Conservation (phyloP, 2,888 invertebrate species). For the Nymphalis urticae region DNA sequence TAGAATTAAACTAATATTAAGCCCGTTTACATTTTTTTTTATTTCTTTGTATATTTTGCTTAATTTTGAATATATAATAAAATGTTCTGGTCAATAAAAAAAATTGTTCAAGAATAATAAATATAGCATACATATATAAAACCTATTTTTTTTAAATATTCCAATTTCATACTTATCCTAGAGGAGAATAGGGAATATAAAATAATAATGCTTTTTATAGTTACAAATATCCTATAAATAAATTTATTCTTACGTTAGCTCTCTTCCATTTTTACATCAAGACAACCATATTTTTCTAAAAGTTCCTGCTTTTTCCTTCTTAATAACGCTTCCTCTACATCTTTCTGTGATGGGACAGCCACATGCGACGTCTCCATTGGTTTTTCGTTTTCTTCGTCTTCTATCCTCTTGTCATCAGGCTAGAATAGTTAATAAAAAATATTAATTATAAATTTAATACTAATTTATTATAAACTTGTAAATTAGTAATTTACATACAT, state of each 20-base stretch:
- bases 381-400: conserved; percentile 56
- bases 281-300: conserved; percentile 89
- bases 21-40: conserved; percentile 28
- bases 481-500: conserved; percentile 59
- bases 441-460: neutral
- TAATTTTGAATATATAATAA: conserved; percentile 30
- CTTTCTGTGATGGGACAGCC: conserved; percentile 95
- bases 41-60: conserved; percentile 48
- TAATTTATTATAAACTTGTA: neutral
- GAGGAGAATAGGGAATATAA: neutral
- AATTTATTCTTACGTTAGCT: conserved; percentile 51
- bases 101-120: conserved; percentile 63
- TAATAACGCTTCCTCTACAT: conserved; percentile 95
- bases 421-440: conserved; percentile 40
- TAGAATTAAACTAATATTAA: conserved; percentile 33
- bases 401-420: conserved; percentile 72
- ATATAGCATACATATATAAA: conserved; percentile 49
- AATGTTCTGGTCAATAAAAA: conserved; percentile 40
- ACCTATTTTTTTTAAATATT: conserved; percentile 9
- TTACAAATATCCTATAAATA: conserved; percentile 13
- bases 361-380: conserved; percentile 83
- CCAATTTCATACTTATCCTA: neutral
- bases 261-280: conserved; percentile 71
- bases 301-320: conserved; percentile 95
- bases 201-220: neutral